Evolutionary conservation across 1,140 invertebrate genomes (phyloP).

Genomic region (Drosophila paulistorum): DNA sequence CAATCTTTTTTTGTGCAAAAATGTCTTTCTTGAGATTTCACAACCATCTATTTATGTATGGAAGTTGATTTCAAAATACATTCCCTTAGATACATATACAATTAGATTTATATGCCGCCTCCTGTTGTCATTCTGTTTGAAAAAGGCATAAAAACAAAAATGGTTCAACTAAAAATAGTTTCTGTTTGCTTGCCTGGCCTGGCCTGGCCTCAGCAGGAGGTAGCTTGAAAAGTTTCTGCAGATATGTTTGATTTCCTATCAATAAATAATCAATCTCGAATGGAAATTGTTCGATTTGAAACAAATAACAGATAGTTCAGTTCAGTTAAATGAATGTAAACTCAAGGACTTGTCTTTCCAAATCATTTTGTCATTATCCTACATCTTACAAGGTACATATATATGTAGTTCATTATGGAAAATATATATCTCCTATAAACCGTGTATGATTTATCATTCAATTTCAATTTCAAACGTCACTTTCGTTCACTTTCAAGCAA

Average conservation of each 20-base stretch:
- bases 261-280: too few relatives aligned
- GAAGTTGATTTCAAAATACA: not conserved
- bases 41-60: conserved; percentile 18
- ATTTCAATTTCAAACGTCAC: not conserved
- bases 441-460: not conserved
- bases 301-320: too few relatives aligned
- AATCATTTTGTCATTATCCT: too few relatives aligned
- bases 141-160: conserved; percentile 51
- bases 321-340: too few relatives aligned
- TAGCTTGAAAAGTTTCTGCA: conserved; percentile 42
- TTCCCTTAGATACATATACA: conserved; percentile 2
- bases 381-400: too few relatives aligned
- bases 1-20: conserved; percentile 31
- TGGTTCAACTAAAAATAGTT: conserved; percentile 71
- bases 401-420: not conserved
- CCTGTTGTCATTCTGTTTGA: conserved; percentile 30
- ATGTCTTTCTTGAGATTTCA: conserved; percentile 34
- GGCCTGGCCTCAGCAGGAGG: conserved; percentile 43
- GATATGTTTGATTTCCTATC: too few relatives aligned
- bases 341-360: too few relatives aligned
- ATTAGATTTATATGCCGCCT: conserved; percentile 19
- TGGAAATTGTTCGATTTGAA: too few relatives aligned
- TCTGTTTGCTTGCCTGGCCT: conserved; percentile 33
- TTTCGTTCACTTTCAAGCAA: conserved; percentile 25
- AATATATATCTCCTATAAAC: not conserved